Conservation (phyloP, 2,113 vertebrate genomes). For the Gavia stellata region DNA sequence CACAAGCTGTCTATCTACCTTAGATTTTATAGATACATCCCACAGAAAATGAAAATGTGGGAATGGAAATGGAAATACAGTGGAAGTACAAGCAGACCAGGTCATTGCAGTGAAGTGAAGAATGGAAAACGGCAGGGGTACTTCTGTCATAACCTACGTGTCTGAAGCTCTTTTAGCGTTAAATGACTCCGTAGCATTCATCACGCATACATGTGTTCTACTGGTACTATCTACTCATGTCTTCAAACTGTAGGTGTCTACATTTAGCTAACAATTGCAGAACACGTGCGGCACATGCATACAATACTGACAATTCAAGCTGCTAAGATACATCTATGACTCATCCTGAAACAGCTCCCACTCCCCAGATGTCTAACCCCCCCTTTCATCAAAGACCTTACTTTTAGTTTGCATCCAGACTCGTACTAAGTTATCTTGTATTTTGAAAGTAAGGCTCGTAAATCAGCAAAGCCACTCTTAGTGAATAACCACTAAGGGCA, state of each 20-base stretch:
- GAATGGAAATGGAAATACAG: not conserved
- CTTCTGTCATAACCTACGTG: not conserved
- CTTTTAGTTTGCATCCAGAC: not conserved
- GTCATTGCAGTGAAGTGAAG: not conserved
- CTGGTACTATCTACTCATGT: not conserved
- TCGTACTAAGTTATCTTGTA: not conserved
- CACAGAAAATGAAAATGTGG: not conserved
- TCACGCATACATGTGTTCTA: not conserved
- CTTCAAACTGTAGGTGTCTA: not conserved
- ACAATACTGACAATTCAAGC: not conserved
- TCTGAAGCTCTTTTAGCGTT: not conserved
- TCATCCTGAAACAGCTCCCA: not conserved
- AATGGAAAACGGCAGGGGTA: not conserved
- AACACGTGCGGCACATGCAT: accelerated
- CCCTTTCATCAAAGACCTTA: not conserved
- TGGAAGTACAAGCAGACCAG: not conserved
- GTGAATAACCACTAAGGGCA: not conserved
- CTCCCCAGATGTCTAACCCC: not conserved
- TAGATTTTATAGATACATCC: not conserved
- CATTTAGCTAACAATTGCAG: not conserved
- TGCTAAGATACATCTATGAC: not conserved
- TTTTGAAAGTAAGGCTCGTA: not conserved
- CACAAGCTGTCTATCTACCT: not conserved
- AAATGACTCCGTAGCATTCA: not conserved
- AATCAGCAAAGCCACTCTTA: not conserved